These are phyloP conservation scores for Mimachlamys varia DNA, from an alignment of 2,888 invertebrate genomes.

Conservation along the genomic window DNA sequence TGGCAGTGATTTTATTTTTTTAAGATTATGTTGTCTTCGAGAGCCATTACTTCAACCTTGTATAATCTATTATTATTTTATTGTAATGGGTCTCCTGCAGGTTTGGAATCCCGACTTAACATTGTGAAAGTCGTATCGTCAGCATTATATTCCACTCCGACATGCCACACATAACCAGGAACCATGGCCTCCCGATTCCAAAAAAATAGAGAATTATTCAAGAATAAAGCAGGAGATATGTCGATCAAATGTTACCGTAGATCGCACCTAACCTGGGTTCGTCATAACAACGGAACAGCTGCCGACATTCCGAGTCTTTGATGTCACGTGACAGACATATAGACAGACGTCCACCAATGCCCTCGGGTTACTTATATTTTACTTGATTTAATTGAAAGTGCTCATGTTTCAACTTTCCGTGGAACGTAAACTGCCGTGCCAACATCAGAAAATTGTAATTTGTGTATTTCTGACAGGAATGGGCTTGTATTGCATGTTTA, in stretches of 20 bases:
- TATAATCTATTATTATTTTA: background rate
- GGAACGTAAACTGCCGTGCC: background rate
- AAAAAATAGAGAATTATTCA: background rate
- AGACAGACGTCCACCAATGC: background rate
- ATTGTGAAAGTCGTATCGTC: background rate
- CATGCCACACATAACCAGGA: background rate
- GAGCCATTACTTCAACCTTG: no score
- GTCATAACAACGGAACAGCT: background rate
- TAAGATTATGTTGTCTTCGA: no score
- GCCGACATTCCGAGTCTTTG: constrained; percentile 1
- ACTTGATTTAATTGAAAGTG: background rate
- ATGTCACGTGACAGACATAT: background rate
- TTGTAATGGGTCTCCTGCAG: background rate
- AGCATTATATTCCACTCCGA: no score
- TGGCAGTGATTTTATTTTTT: no score
- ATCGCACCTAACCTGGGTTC: no score
- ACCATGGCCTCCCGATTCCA: background rate
- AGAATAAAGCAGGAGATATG: background rate
- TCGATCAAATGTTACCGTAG: background rate
- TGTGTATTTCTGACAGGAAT: background rate
- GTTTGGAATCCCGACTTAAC: no score
- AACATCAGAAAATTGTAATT: background rate
- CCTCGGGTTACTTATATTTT: background rate
- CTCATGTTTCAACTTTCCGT: constrained; percentile 7
- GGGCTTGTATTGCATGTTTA: background rate